Conservation (phyloP, 2,888 invertebrate species). For the Ophioninae sp. region DNA sequence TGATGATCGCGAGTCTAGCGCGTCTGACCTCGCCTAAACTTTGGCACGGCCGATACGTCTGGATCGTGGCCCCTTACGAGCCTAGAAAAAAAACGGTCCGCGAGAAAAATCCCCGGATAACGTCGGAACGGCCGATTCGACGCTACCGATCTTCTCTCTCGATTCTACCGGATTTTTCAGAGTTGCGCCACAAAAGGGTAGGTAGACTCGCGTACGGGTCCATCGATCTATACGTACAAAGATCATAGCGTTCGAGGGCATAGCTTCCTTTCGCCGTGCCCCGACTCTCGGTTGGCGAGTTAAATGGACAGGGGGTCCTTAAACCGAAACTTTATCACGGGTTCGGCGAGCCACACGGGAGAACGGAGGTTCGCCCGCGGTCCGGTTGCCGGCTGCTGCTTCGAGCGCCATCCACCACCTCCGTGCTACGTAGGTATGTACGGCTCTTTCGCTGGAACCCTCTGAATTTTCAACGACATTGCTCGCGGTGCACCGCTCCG, state of each 20-base stretch:
- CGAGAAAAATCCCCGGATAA: background rate
- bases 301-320: constrained; percentile 70
- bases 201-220: background rate
- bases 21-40: constrained; percentile 10
- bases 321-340: constrained; percentile 75
- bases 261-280: constrained; percentile 30
- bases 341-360: constrained; percentile 34
- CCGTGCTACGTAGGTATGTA: constrained; percentile 5
- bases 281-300: constrained; percentile 49
- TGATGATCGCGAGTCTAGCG: constrained; percentile 50
- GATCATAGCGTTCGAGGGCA: background rate
- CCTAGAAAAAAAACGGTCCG: background rate
- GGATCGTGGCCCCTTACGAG: background rate
- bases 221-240: background rate
- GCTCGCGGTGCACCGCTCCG: constrained; percentile 13
- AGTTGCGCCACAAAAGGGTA: constrained; percentile 15
- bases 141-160: background rate
- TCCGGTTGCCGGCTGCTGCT: constrained; percentile 63
- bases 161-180: constrained; percentile 2
- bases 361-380: constrained; percentile 51
- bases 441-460: constrained; percentile 8
- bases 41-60: background rate
- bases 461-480: constrained; percentile 32
- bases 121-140: constrained; percentile 21
- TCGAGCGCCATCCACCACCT: constrained; percentile 23